A percentile compares a stretch with the other conserved stretches of the same genome.
Conservation (phyloP, 2,888 invertebrate species). For the Pristionchus exspectatus region DNA sequence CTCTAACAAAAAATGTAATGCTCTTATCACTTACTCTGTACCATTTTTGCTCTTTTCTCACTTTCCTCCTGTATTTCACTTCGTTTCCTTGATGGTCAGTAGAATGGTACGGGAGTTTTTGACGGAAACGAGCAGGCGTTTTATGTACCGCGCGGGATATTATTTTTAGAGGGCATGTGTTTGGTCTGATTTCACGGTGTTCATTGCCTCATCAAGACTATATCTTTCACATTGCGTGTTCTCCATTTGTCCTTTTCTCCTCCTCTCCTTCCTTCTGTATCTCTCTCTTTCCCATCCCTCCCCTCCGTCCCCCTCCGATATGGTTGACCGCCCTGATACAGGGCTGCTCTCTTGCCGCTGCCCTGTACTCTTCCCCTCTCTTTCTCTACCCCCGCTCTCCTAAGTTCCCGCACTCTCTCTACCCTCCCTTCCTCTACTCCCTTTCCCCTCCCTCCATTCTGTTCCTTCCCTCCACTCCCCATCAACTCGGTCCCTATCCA, state of each 20-base stretch:
- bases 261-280: not conserved
- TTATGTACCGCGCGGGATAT: no score
- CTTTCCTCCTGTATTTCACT: no score
- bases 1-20: not conserved
- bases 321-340: constrained; percentile 53
- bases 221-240: not conserved
- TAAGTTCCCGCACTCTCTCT: constrained; percentile 57
- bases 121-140: no score
- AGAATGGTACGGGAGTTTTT: no score
- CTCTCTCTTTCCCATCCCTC: not conserved
- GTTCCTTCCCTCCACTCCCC: not conserved
- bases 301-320: constrained; percentile 7
- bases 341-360: constrained; percentile 57
- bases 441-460: not conserved
- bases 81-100: no score
- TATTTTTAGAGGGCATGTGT: not conserved
- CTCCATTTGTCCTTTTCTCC: not conserved
- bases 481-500: not conserved
- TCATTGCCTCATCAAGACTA: not conserved
- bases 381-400: constrained; percentile 48
- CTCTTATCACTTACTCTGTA: not conserved
- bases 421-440: not conserved
- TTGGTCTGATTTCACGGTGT: not conserved
- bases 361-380: not conserved
- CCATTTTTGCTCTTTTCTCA: not conserved